A percentile compares a stretch with the other conserved stretches of the same genome.
phyloP scores from a whole-genome alignment of 2,113 vertebrate species.

The Galbula dea region DNA sequence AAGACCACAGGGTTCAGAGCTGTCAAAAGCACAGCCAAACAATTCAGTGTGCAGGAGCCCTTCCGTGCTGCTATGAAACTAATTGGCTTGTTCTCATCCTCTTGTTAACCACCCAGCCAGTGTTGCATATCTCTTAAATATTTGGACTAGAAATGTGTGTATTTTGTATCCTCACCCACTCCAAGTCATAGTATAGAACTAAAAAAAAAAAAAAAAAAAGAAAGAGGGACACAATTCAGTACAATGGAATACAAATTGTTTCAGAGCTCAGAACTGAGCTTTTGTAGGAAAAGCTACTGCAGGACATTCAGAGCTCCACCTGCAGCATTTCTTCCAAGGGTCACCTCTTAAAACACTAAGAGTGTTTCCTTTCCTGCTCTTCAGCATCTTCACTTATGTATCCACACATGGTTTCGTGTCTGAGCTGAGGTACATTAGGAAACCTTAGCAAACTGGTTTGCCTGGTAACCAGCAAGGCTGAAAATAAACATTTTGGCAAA shows the following conservation, averaged over 20 bases:
- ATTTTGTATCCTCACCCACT: neutral
- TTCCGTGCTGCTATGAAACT: neutral
- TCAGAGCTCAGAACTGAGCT: neutral
- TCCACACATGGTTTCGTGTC: neutral
- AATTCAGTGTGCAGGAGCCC: neutral
- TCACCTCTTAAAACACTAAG: neutral
- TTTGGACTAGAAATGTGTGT: constrained; percentile 16
- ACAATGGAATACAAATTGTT: neutral
- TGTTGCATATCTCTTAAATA: constrained; percentile 9
- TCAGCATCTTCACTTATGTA: neutral
- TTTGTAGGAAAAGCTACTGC: neutral
- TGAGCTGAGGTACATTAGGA: neutral
- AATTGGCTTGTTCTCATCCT: constrained; percentile 15
- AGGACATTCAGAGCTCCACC: neutral
- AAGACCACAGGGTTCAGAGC: neutral
- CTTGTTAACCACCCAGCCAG: neutral
- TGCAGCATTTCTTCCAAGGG: neutral
- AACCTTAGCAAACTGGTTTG: constrained; percentile 17
- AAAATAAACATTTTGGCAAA: neutral
- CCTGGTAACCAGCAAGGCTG: neutral
- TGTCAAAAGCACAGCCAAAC: constrained; percentile 1
- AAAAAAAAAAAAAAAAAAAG: neutral
- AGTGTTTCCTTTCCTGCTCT: neutral
- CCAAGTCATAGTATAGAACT: neutral
- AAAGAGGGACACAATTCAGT: neutral